phyloP scores from a whole-genome alignment of 2,888 invertebrate species.

The Cryptophagus acutangulus region DNA sequence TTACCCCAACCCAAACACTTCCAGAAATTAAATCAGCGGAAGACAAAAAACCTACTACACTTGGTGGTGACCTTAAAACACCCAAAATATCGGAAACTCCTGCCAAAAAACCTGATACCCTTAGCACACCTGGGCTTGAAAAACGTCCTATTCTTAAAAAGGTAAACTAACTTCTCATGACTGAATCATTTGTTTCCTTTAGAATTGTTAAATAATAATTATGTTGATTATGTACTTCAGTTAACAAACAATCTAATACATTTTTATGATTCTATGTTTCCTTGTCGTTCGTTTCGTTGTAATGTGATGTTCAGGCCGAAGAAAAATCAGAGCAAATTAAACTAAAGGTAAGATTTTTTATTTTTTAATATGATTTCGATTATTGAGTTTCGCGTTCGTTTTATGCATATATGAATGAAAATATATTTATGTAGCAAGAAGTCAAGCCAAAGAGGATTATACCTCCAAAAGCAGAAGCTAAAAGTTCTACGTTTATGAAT shows the following conservation, averaged over 20 bases:
- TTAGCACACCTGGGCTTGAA: constrained; percentile 31
- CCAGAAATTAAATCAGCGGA: constrained; percentile 36
- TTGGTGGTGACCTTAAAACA: constrained; percentile 20
- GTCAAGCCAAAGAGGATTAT: constrained; percentile 47
- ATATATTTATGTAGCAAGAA: constrained; percentile 32
- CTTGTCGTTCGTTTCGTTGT: neutral
- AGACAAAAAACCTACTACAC: constrained; percentile 22
- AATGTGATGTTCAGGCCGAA: neutral
- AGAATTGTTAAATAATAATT: neutral
- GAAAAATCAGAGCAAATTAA: constrained; percentile 20
- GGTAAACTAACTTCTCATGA: constrained; percentile 28
- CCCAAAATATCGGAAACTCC: constrained; percentile 32
- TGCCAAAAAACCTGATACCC: constrained; percentile 30
- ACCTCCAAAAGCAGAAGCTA: constrained; percentile 48
- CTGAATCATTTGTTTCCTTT: no score
- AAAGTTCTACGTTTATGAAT: constrained; percentile 55
- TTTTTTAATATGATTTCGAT: constrained; percentile 7
- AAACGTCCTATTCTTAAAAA: constrained; percentile 30
- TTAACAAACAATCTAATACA: no score
- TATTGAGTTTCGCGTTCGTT: constrained; percentile 10
- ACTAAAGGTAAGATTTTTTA: constrained; percentile 33
- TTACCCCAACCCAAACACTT: constrained; percentile 22
- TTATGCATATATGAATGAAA: neutral
- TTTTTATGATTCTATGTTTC: neutral
- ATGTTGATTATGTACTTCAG: neutral